phyloP scores from a whole-genome alignment of 2,797 vertebrate genomes.

The Hydrophis major region DNA sequence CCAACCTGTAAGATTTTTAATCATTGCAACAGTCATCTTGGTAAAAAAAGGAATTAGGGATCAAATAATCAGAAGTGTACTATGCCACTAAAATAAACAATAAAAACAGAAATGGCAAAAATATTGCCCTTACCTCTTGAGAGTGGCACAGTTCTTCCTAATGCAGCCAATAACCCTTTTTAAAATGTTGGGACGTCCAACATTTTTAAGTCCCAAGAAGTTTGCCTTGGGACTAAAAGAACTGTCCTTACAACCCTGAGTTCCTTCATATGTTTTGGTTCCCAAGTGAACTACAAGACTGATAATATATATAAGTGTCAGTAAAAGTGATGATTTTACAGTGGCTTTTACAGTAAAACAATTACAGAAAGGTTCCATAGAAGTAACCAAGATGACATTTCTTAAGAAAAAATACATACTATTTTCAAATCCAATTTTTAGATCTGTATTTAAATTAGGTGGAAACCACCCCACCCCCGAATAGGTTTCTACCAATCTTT shows the following conservation, averaged over 20 bases:
- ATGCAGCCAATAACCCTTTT: neutral
- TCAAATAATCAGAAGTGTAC: neutral
- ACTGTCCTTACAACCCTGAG: neutral
- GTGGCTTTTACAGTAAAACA: neutral
- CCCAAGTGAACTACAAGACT: neutral
- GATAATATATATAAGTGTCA: neutral
- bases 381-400: neutral
- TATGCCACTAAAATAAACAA: neutral
- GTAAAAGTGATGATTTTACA: neutral
- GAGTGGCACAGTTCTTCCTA: neutral
- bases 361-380: neutral
- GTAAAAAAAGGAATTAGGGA: neutral
- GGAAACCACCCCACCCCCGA: neutral
- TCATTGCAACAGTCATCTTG: neutral
- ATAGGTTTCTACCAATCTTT: neutral
- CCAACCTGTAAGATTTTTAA: neutral
- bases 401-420: neutral
- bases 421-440: neutral
- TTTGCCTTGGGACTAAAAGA: neutral
- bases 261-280: neutral
- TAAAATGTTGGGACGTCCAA: neutral
- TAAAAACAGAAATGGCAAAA: neutral
- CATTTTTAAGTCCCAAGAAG: neutral
- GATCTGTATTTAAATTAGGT: neutral
- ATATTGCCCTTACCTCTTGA: neutral